Conservation (phyloP, 64 coral and sea anemone genomes). For the Montipora sp. region DNA sequence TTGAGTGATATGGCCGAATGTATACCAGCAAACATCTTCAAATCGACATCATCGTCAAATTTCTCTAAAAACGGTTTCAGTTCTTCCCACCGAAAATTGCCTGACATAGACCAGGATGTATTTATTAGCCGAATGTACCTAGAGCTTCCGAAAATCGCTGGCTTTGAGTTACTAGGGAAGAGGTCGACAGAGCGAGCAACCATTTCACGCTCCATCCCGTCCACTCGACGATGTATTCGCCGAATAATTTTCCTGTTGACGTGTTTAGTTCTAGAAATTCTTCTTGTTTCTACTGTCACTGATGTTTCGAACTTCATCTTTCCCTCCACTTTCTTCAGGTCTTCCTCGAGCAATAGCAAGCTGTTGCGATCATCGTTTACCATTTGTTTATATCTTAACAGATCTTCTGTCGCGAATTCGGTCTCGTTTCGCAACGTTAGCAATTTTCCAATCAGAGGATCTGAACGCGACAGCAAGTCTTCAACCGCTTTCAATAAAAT, state of each 20-base stretch:
- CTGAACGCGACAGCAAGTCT: no score
- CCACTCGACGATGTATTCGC: conserved; percentile 23
- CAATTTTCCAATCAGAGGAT: no score
- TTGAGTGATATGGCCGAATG: conserved; percentile 12
- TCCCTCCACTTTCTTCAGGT: no score
- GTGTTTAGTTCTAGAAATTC: neutral
- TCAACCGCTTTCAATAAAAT: no score
- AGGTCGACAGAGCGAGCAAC: neutral
- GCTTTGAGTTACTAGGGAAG: neutral
- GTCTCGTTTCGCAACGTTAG: no score
- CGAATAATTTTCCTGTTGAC: conserved; percentile 41
- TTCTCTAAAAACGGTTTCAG: neutral
- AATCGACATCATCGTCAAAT: conserved; percentile 31
- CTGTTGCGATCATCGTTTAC: no score
- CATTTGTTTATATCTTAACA: no score
- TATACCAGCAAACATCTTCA: conserved; percentile 42
- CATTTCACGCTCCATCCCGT: neutral
- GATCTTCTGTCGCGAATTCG: no score
- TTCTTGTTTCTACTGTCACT: neutral
- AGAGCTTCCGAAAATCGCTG: conserved; percentile 14
- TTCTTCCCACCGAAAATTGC: conserved; percentile 47
- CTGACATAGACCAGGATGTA: conserved; percentile 8
- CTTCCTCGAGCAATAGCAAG: no score
- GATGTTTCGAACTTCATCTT: no score
- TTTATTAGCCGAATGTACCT: conserved; percentile 57